A percentile compares a stretch with the other conserved stretches of the same genome.
These are phyloP conservation scores for Andrena marginata DNA, from an alignment of 2,888 invertebrate species.

Conservation along the genomic window DNA sequence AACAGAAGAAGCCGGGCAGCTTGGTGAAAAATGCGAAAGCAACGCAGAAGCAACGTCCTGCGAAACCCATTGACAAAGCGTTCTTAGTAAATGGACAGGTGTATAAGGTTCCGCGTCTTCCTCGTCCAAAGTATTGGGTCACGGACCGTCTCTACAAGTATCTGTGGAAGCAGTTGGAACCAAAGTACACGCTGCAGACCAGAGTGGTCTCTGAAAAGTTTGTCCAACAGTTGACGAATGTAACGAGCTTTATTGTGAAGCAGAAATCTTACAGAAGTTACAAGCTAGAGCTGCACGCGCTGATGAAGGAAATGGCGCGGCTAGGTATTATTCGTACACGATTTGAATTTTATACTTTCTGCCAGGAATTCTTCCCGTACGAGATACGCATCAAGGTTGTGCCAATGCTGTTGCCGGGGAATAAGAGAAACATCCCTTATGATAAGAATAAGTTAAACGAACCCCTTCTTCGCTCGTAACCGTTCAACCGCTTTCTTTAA, in stretches of 20 bases:
- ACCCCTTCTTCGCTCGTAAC: conserved; percentile 62
- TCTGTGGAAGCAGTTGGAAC: conserved; percentile 77
- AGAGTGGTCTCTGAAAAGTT: conserved; percentile 77
- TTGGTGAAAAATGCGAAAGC: fast-evolving
- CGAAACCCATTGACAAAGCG: conserved; percentile 71
- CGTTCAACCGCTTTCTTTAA: background rate
- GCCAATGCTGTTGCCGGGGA: conserved; percentile 80
- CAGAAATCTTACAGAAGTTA: conserved; percentile 76
- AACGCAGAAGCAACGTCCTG: background rate
- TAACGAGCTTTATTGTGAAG: conserved; percentile 63
- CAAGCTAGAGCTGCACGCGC: conserved; percentile 63
- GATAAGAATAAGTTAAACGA: conserved; percentile 63
- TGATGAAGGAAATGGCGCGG: conserved; percentile 78
- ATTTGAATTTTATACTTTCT: conserved; percentile 80
- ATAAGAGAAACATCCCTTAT: conserved; percentile 76
- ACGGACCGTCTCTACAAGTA: conserved; percentile 78
- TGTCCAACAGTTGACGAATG: conserved; percentile 62
- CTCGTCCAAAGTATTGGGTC: conserved; percentile 77
- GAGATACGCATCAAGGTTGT: conserved; percentile 77
- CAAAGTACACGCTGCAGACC: conserved; percentile 68
- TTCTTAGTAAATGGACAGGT: conserved; percentile 77
- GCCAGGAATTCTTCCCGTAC: conserved; percentile 78
- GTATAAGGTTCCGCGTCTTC: conserved; percentile 77
- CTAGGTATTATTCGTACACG: conserved; percentile 74
- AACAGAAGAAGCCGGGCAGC: background rate